These are phyloP conservation scores for Therioaphis trifolii DNA, from an alignment of 2,888 invertebrate genomes.

Conservation along the genomic window DNA sequence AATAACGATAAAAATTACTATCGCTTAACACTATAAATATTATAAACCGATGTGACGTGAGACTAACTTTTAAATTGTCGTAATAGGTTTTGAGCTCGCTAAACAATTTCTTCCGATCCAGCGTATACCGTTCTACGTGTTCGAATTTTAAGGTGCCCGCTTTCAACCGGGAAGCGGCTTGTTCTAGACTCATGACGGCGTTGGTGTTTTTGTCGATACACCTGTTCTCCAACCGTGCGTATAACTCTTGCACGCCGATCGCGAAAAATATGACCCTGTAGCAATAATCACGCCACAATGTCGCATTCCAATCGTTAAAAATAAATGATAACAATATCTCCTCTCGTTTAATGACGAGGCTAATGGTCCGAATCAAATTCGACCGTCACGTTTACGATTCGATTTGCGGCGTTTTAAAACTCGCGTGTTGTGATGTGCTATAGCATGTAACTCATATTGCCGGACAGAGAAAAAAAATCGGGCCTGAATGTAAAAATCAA, in stretches of 20 bases:
- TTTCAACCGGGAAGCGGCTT: not conserved
- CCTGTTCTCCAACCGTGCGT: not conserved
- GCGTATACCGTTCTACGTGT: not conserved
- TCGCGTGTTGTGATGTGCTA: no score
- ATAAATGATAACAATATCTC: no score
- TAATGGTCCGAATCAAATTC: no score
- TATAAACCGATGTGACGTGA: no score
- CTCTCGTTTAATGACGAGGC: no score
- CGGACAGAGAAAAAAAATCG: not conserved
- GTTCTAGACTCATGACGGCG: not conserved
- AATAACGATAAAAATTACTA: no score
- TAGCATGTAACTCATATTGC: no score
- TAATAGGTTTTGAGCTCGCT: conserved; percentile 26
- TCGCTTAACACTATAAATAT: no score
- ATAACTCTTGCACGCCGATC: not conserved
- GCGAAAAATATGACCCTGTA: conserved; percentile 40
- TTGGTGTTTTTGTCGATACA: not conserved
- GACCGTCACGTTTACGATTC: no score
- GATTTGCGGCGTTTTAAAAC: no score
- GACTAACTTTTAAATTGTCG: not conserved
- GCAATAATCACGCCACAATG: no score
- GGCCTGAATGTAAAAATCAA: not conserved
- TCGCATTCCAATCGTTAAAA: no score
- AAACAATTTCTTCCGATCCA: not conserved
- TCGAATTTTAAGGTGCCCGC: conserved; percentile 16